Evolutionary conservation across 2,888 invertebrate species (phyloP), one percentile per base, ranked within the genome.

Genomic region (Diarsia dahlii): DNA sequence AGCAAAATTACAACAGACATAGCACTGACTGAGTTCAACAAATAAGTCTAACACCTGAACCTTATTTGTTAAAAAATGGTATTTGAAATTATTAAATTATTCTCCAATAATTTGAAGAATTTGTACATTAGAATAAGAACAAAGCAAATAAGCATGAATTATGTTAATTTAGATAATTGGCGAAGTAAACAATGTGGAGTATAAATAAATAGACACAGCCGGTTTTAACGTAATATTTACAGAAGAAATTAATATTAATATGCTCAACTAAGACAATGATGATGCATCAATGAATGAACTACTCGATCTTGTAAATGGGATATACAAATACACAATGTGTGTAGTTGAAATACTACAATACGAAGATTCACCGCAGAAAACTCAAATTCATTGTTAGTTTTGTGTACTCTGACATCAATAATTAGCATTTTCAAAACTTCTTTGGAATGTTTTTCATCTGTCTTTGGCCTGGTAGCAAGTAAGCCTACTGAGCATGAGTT

Each of bases 111-210:
- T 48, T 28, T 5, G 28, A 76, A 48, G 10, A 60, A 54, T 68
- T 75, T 13, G 18, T 10, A 54, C 39, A 54, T 64, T 18, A 23
- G 0, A 64, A 58, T 58, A 3, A 58, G 23, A 20, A 65, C 68
- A 65, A 81, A 65, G 60, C 46, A 56, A 74, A 34, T 45, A 45
- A 45, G 8, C 28, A 28, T 65, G 15, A 45, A 46, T 15, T 62
- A 70, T 78, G 45, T 70, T 46, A 50, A 66, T 52, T 20, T 39
- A 13, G 48, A 80, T 50, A 39, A 81, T 62, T 62, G 56, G 34
- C 20, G 48, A 71, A 77, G 20, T 45, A 45, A 5, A 52, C 8
- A 54, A 28, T 56, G 39, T 39, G 15, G 20, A 58, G 23, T 70
- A 48, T 58, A 13, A 23, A n/a, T 45, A 60, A 46, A 71, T 50